A percentile compares a stretch with the other conserved stretches of the same genome.
These are phyloP conservation scores for Antheraea yamamai DNA, from an alignment of 2,888 invertebrate species.

Conservation along the genomic window DNA sequence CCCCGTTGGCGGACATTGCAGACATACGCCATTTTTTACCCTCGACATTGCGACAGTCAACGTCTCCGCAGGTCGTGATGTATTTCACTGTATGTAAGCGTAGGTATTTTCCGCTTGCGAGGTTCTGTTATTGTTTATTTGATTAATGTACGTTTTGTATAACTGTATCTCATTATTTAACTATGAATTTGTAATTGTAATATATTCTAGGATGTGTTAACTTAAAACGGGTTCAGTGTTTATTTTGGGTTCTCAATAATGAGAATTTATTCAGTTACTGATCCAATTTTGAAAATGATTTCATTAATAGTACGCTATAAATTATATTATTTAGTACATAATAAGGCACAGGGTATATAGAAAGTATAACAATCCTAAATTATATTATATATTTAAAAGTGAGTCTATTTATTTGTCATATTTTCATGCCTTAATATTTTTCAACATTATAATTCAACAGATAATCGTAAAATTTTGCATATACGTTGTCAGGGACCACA, in stretches of 20 bases:
- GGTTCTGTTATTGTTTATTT: slow-evolving; percentile 5
- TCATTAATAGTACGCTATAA: too few species aligned
- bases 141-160: not conserved
- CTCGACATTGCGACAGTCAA: slow-evolving; percentile 9
- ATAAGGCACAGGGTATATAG: too few species aligned
- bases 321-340: too few species aligned
- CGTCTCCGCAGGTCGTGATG: not conserved
- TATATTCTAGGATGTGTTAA: not conserved
- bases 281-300: too few species aligned
- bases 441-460: too few species aligned
- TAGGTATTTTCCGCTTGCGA: not conserved
- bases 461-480: too few species aligned
- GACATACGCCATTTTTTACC: slow-evolving; percentile 16
- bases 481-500: too few species aligned
- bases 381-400: too few species aligned
- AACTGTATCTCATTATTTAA: not conserved
- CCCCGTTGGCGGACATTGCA: slow-evolving; percentile 7
- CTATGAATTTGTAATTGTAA: not conserved
- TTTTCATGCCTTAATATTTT: too few species aligned
- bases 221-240: not conserved
- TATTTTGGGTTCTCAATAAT: not conserved
- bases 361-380: too few species aligned
- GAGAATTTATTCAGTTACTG: too few species aligned
- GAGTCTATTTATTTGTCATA: too few species aligned
- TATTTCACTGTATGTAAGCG: not conserved